Base-by-base conservation (phyloP, 2,113 vertebrate species). In the Eonycteris spelaea region DNA sequence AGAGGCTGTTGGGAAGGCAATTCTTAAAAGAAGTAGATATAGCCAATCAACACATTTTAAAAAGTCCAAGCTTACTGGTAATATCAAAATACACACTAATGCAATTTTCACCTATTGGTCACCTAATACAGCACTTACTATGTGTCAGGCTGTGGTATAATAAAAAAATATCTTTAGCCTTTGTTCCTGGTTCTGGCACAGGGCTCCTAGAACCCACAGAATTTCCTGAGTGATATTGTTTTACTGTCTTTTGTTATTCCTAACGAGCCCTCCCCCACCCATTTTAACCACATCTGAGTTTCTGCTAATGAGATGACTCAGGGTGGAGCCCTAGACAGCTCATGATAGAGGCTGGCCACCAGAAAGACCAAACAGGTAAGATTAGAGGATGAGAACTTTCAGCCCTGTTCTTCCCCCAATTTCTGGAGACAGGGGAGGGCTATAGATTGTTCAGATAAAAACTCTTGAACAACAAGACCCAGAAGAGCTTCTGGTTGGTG, bases 81-180 rank as follows among this genome's bases (percentile, higher is more conserved):
- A 83, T 33, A 95, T 90, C n/a, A 83, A 88, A 93, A 67, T 45
- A 78, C 68, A 95, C 68, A 78, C 24, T 59, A 79, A 89, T 40
- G n/a, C 24, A 80, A 92, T 84, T 96, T 85, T 90, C 33, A 53
- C 19, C 57, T 68, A 5, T 74, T 74, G 93, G 38, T 91, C 68
- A 73, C 33, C 24, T 87, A 43, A 14, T 6, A 18, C 14, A 45
- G 59, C 30, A 61, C 5, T 79, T 90, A 12, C 30, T 57, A 71
- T 0, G 2, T 30, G 26, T 13, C 35, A 71, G 22, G 14, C 45
- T 78, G 53, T 33, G 26, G 22, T 77, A 71, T 43, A 77, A 78
- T 57, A 61, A 67, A 68, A 68, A 43, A 82, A 59, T 79, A 45
- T 35, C 10, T 95, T 53, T 83, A 33, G 5, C 30, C 48, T 84